A percentile compares a stretch with the other conserved stretches of the same genome.
Evolutionary conservation across 2,113 vertebrate species (phyloP).

Genomic region (Melanotaenia duboulayi): DNA sequence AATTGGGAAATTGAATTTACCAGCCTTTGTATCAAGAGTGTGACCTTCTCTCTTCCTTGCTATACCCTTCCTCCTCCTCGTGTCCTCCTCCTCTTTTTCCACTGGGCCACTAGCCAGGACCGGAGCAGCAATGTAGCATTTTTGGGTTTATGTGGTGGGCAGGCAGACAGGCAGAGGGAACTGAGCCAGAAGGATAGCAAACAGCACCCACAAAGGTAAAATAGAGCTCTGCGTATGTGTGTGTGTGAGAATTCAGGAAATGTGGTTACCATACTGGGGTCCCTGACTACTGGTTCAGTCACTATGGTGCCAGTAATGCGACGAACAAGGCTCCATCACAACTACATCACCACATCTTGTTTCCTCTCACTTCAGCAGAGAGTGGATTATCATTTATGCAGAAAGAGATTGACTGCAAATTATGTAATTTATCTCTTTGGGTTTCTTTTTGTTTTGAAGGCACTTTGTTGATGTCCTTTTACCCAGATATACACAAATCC

Average conservation of each 20-base stretch:
- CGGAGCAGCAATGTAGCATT: slow-evolving; percentile 66
- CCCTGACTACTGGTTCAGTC: slow-evolving; percentile 74
- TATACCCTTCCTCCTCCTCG: slow-evolving; percentile 57
- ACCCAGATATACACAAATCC: slow-evolving; percentile 44
- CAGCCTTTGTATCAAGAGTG: slow-evolving; percentile 41
- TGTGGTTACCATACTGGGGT: slow-evolving; percentile 69
- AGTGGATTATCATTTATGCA: slow-evolving; percentile 25
- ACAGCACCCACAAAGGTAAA: slow-evolving; percentile 75
- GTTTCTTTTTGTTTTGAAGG: slow-evolving; percentile 31
- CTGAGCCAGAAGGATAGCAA: slow-evolving; percentile 76
- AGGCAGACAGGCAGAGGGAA: slow-evolving; percentile 73
- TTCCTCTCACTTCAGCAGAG: slow-evolving; percentile 40
- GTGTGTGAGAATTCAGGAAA: slow-evolving; percentile 63
- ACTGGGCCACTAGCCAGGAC: slow-evolving; percentile 64
- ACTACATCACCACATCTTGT: slow-evolving; percentile 56
- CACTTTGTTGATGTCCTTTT: slow-evolving; percentile 56
- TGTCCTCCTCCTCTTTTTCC: slow-evolving; percentile 69
- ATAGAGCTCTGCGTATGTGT: slow-evolving; percentile 50
- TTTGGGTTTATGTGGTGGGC: slow-evolving; percentile 75
- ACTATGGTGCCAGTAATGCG: slow-evolving; percentile 79
- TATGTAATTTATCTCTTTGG: slow-evolving; percentile 39
- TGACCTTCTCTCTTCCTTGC: slow-evolving; percentile 67
- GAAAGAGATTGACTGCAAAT: slow-evolving; percentile 29
- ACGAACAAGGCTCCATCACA: slow-evolving; percentile 69
- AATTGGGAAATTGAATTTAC: slow-evolving; percentile 25